Percentiles rank a stretch among this genome's conserved stretches.
Evolutionary conservation across 2,113 vertebrate species (phyloP).

Genomic region (Hippocampus zosterae): DNA sequence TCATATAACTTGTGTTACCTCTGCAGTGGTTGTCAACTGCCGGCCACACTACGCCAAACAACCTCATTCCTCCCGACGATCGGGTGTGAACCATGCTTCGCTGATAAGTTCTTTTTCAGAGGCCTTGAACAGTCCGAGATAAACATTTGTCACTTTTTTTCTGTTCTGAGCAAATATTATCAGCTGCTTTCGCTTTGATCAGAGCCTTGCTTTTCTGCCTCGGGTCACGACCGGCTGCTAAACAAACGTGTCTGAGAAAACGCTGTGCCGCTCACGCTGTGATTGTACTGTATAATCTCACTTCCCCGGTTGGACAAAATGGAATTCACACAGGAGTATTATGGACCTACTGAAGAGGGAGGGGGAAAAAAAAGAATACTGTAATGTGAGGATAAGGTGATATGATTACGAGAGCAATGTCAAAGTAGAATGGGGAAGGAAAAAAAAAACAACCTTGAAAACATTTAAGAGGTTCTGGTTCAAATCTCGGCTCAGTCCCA

Average conservation of each 20-base stretch:
- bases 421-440: neutral
- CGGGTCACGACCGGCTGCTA: conserved; percentile 47
- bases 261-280: conserved; percentile 12
- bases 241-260: conserved; percentile 27
- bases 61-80: conserved; percentile 44
- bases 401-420: neutral
- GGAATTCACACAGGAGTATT: neutral
- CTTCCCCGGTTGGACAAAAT: neutral
- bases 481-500: neutral
- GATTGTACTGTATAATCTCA: neutral
- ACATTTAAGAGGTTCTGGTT: neutral
- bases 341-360: neutral
- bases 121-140: conserved; percentile 52
- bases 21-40: conserved; percentile 17
- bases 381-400: neutral
- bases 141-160: conserved; percentile 38
- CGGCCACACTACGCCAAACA: conserved; percentile 27
- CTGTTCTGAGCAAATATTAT: conserved; percentile 49
- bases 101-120: conserved; percentile 37
- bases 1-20: conserved; percentile 48
- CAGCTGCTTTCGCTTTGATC: conserved; percentile 48
- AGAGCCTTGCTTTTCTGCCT: conserved; percentile 19
- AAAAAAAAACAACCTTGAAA: no score
- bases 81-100: conserved; percentile 55
- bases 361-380: neutral